Base-by-base conservation (phyloP, 2,113 vertebrate species). In the Ranitomeya imitator region DNA sequence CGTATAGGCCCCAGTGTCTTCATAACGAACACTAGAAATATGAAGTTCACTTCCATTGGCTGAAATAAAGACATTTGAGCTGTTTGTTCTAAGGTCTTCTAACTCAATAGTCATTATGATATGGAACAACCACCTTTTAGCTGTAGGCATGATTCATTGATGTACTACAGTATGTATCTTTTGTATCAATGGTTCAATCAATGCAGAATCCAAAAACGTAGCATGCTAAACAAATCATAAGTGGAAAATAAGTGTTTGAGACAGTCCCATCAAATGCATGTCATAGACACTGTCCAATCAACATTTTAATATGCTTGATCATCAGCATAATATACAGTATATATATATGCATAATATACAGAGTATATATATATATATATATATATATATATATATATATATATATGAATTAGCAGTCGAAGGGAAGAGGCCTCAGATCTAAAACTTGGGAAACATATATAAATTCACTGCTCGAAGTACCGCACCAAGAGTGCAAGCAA, bases 1-100 rank as follows among this genome's bases (percentile, higher is more conserved):
- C 73, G 98, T 99, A 73, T 99, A 99, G 2, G 98, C 98, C 2
- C 98, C 98, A 0, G 98, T 99, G 94, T 99, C 98, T 90, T 99
- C 98, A 4, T 99, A 99, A 0, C 97, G 96, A 7, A 99, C 98
- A 0, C 96, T 98, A 71, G 93, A 89, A 83, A 99, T 98, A 51
- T 96, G 96, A 16, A 99, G 96, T 81, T 99, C 98, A 2, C 96
- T 99, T 26, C 96, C 97, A 0, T 98, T 99, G 16, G 97, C 98
- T 99, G 92, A 4, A 90, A 92, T 59, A 90, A 76, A 92, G 60
- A 91, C 78, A 89, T 59, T 86, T 87, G 6, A 80, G 63, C 54
- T 26, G 51, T 80, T 80, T 69, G 31, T 21, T 57, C 77, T 57
- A 57, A 10, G 31, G 74, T 79, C 77, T 79, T 23, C 52, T 26